Conservation (phyloP, 2,888 invertebrate genomes). For the Idaea straminata region DNA sequence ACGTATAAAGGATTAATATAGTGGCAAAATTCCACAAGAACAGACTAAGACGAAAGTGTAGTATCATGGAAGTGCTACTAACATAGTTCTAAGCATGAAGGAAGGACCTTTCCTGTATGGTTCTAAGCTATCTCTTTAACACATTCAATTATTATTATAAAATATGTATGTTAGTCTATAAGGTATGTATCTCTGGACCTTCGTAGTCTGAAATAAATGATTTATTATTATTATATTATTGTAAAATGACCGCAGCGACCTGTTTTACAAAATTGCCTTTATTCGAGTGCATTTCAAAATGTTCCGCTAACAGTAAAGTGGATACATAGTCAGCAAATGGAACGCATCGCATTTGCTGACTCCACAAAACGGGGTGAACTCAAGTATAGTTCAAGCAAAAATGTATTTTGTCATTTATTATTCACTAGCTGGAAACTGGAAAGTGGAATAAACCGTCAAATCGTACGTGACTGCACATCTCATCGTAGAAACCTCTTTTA, state of each 20-base stretch:
- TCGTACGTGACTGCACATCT: constrained; percentile 65
- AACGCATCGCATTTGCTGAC: constrained; percentile 38
- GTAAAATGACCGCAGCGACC: constrained; percentile 22
- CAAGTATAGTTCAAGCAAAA: constrained; percentile 33
- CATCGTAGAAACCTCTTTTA: constrained; percentile 50
- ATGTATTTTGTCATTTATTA: constrained; percentile 71
- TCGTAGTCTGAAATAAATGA: too few relatives aligned
- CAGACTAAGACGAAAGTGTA: too few relatives aligned
- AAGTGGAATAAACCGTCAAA: constrained; percentile 67
- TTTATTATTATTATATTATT: too few relatives aligned
- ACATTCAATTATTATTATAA: too few relatives aligned
- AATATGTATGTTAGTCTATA: too few relatives aligned
- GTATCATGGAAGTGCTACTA: too few relatives aligned
- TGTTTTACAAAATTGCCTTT: constrained; percentile 29
- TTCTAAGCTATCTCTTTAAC: too few relatives aligned
- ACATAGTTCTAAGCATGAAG: too few relatives aligned
- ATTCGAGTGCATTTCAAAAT: constrained; percentile 32
- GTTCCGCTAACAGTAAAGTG: constrained; percentile 27
- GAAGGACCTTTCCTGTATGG: too few relatives aligned
- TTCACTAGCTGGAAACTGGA: constrained; percentile 66
- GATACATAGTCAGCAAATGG: constrained; percentile 40
- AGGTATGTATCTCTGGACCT: too few relatives aligned
- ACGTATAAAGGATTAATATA: too few relatives aligned
- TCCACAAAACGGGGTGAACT: constrained; percentile 18
- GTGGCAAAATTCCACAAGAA: too few relatives aligned